A percentile compares a stretch with the other conserved stretches of the same genome.
These are phyloP conservation scores for Lasioglossum albipes DNA, from an alignment of 1,140 invertebrate genomes.

Conservation along the genomic window DNA sequence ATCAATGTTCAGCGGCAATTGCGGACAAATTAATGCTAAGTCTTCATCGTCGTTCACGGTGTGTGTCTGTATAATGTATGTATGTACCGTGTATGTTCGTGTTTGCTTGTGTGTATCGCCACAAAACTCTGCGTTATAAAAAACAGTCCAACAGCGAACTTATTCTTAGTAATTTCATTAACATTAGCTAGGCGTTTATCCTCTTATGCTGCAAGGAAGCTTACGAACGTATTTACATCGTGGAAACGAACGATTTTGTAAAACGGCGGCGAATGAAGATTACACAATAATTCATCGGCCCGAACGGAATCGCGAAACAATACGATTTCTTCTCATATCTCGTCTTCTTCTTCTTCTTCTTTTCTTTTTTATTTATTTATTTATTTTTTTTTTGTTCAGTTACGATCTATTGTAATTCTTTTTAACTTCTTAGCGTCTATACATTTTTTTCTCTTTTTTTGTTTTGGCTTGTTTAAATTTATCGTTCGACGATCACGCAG, in stretches of 20 bases:
- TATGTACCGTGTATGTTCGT: too few species aligned
- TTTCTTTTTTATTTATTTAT: too few species aligned
- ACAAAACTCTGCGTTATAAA: background rate
- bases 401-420: background rate
- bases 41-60: slow-evolving; percentile 40
- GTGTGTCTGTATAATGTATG: background rate
- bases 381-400: too few species aligned
- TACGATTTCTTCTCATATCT: background rate
- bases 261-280: background rate
- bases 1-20: slow-evolving; percentile 52
- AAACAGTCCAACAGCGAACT: slow-evolving; percentile 14
- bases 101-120: background rate
- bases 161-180: background rate
- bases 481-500: background rate
- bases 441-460: background rate
- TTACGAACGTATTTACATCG: slow-evolving; percentile 23
- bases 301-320: background rate
- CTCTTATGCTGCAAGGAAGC: background rate
- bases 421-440: background rate
- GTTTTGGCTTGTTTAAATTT: background rate
- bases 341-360: background rate
- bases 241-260: background rate
- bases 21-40: slow-evolving; percentile 50
- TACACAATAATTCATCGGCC: background rate
- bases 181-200: background rate